These are phyloP conservation scores for Troides aeacus DNA, from an alignment of 2,888 invertebrate genomes.

Conservation along the genomic window DNA sequence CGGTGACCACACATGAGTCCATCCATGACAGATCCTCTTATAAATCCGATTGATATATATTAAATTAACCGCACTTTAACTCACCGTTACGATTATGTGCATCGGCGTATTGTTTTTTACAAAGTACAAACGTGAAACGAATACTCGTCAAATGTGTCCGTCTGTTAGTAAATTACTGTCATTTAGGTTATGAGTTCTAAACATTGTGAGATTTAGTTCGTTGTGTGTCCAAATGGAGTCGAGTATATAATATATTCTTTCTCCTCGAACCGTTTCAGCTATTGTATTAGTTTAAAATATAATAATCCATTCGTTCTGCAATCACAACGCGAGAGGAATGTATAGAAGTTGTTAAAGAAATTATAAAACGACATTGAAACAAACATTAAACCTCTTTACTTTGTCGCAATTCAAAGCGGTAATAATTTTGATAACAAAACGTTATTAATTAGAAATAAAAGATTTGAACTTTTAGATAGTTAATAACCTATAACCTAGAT, in stretches of 20 bases:
- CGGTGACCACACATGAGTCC: conserved; percentile 52
- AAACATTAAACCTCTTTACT: not conserved
- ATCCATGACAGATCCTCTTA: conserved; percentile 45
- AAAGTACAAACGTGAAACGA: conserved; percentile 52
- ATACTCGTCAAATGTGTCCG: conserved; percentile 52
- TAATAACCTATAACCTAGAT: not conserved
- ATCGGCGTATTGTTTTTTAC: conserved; percentile 55
- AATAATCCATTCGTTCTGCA: not conserved
- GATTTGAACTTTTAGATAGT: not conserved
- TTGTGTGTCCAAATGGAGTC: not conserved
- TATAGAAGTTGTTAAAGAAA: not conserved
- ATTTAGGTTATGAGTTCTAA: conserved; percentile 36
- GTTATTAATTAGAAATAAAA: not conserved
- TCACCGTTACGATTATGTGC: conserved; percentile 34
- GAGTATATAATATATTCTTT: not conserved
- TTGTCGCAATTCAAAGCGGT: not conserved
- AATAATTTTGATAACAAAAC: not conserved
- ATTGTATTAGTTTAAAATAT: not conserved
- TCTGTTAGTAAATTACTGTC: conserved; percentile 39
- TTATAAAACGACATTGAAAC: not conserved
- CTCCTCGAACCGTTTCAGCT: not conserved
- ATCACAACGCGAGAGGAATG: not conserved
- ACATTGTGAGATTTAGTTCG: conserved; percentile 35
- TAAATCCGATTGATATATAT: conserved; percentile 30
- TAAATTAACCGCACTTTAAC: conserved; percentile 27